Base-by-base conservation (phyloP, 2,113 vertebrate genomes). In the Phaethornis superciliosus region DNA sequence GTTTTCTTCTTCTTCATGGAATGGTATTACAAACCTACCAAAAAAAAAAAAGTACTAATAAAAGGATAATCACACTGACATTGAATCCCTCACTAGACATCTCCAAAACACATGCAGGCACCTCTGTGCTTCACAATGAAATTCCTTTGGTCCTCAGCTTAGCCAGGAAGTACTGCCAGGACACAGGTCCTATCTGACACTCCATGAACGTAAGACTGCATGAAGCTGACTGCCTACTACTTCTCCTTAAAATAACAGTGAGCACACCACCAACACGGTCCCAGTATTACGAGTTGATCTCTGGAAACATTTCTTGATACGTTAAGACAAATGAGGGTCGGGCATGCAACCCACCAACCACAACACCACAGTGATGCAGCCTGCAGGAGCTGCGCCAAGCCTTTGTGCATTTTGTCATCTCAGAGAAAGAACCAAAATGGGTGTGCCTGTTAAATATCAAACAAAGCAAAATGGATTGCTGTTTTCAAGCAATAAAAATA, bases 401-500 rank as follows among this genome's bases (percentile, higher is more conserved):
- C 81, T 94, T 70, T 89, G 70, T 59, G 42, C 81, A 18, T 83
- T 89, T 63, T 88, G 37, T 77, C 74, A 32, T 82, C 33, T 80
- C 40, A 74, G 42, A 91, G 20, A 77, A 88, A 95, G 69, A 68
- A 40, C 44, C 60, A 60, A 78, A 83, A 71, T 84, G 72, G 85
- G 83, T 10, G 32, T 96, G 83, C 77, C 71, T 60, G 37, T 35
- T 67, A 88, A 88, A 59, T 10, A 18, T 24, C 44, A 75, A 94
- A 83, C 71, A 92, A 85, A 89, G 71, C 33, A 83, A 89, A 95
- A 88, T 42, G 63, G 67, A 46, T 63, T 47, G 46, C 63, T 88
- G 27, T 89, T 83, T 80, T 68, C 55, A 88, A 87, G 71, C 63
- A 74, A 67, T 42, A 62, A 82, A 89, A 92, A 91, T 67, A 2